Percentiles rank a stretch among this genome's conserved stretches.
Evolutionary conservation across 2,797 vertebrate species (phyloP).

Genomic region (Alosa sapidissima): DNA sequence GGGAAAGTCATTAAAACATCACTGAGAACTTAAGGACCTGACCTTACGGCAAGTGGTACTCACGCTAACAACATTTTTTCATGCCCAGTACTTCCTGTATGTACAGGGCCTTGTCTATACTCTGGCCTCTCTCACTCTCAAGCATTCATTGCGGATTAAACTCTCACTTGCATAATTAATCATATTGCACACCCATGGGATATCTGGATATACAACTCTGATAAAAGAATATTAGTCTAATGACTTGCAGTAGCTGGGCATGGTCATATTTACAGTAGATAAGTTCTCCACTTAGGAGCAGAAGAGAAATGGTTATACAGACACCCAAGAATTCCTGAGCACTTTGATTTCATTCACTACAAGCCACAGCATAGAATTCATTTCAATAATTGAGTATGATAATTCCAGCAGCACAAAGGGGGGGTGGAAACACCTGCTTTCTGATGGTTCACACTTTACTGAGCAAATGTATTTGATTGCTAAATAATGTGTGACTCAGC

Average conservation of each 20-base stretch:
- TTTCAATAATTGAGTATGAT: background rate
- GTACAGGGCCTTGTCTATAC: background rate
- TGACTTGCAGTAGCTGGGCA: background rate
- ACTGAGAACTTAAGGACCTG: background rate
- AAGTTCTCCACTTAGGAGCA: background rate
- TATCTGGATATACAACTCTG: slow-evolving; percentile 7
- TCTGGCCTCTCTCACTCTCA: background rate
- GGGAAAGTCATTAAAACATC: background rate
- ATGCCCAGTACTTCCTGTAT: background rate
- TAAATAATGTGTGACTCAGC: slow-evolving; percentile 1
- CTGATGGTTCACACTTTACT: background rate
- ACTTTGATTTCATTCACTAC: background rate
- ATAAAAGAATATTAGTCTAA: background rate
- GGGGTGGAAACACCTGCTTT: background rate
- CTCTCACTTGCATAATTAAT: background rate
- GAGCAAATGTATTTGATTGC: background rate
- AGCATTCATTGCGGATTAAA: background rate
- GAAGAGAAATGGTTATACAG: background rate
- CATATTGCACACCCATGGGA: slow-evolving; percentile 3
- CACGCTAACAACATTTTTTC: background rate
- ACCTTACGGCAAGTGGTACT: background rate
- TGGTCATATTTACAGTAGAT: slow-evolving; percentile 23
- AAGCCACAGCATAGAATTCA: background rate
- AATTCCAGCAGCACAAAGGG: background rate
- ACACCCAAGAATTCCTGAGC: background rate